Evolutionary conservation across 2,888 invertebrate species (phyloP), one percentile per base, ranked within the genome.

Genomic region (Lamproptera curius): DNA sequence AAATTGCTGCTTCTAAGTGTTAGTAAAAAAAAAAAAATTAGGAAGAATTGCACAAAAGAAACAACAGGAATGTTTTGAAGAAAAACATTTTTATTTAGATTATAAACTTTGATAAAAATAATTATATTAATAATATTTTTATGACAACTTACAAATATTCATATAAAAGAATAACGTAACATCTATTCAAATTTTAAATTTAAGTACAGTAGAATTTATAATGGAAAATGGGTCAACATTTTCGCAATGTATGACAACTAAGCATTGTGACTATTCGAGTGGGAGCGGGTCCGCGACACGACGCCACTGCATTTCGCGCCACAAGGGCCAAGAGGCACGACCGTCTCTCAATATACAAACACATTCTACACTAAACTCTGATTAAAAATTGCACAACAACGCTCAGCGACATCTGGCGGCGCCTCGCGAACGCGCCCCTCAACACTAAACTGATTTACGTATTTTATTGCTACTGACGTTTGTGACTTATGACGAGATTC

Each of bases 71-170:
- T 76, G 80, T 85, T 84, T 84, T 85, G 84, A 84, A 87, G 88
- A 84, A 88, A 87, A 86, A 85, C 84, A 81, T 86, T 85, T 88
- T 87, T 87, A 88, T 88, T 88, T 84, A 87, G 88, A 87, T 88
- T 88, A 88, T 88, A 88, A 88, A 88, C 88, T 88, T 88, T 88
- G 88, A 88, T 88, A 88, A 88, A 88, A 88, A 88, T 88, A 83
- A 88, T 88, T 87, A 87, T 87, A 87, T 86, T 87, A 87, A 85
- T 85, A 85, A 85, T 86, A 86, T 87, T 88, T 68, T 86, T 86
- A 88, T 87, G 87, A 85, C 85, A 83, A 86, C 86, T 86, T 88
- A 88, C 82, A 85, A 88, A 84, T 62, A 80, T 86, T 83, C 48
- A 82, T 87, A 84, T 87, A 87, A 87, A 84, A 88, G 76, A 81